These are phyloP conservation scores for Babyrousa celebensis DNA, from an alignment of 2,797 vertebrate genomes.

Conservation along the genomic window DNA sequence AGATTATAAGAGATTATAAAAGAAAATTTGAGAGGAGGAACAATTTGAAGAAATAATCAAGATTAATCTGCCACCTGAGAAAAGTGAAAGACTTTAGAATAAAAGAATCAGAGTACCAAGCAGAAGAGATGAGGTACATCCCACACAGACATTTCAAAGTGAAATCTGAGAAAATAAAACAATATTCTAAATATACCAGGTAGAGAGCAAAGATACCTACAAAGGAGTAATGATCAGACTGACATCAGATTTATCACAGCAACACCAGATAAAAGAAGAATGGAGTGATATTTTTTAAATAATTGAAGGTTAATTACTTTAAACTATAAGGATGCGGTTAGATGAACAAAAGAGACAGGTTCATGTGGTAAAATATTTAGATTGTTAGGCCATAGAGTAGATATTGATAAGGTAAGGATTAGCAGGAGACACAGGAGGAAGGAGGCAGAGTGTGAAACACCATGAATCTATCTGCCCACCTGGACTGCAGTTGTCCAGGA, in stretches of 20 bases:
- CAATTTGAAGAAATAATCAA: not conserved
- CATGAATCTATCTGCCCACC: not conserved
- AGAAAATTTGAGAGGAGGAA: not conserved
- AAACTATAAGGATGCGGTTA: not conserved
- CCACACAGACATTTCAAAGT: not conserved
- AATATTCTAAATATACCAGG: not conserved
- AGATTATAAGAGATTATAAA: not conserved
- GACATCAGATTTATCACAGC: not conserved
- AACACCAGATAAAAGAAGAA: not conserved
- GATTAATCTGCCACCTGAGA: not conserved
- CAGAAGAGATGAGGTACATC: not conserved
- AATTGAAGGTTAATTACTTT: not conserved
- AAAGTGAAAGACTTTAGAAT: not conserved
- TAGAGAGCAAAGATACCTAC: not conserved
- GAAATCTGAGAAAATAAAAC: not conserved
- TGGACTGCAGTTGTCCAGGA: not conserved
- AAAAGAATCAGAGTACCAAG: slow-evolving; percentile 1
- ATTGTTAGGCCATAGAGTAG: not conserved
- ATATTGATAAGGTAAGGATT: not conserved
- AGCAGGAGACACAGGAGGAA: not conserved
- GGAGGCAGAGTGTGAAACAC: not conserved
- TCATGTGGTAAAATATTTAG: not conserved
- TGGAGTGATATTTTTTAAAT: not conserved
- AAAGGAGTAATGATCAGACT: not conserved
- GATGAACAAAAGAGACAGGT: not conserved